phyloP scores from a whole-genome alignment of 2,797 vertebrate species.

The Tadarida brasiliensis region DNA sequence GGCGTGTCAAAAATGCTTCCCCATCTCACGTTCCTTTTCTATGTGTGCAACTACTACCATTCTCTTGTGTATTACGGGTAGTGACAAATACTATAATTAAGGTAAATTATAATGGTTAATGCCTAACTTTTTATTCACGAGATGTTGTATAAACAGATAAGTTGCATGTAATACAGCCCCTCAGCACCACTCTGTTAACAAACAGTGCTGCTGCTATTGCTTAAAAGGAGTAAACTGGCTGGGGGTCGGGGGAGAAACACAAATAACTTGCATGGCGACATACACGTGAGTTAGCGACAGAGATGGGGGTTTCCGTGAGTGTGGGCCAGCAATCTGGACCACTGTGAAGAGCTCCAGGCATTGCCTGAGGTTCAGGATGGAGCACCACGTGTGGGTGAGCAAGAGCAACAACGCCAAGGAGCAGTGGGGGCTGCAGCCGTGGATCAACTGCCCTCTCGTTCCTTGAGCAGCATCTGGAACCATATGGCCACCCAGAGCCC shows the following conservation, averaged over 20 bases:
- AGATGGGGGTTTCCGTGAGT: rapidly evolving
- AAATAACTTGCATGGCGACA: rapidly evolving
- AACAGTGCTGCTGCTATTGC: no score
- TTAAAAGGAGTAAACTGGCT: neutral
- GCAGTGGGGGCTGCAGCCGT: neutral
- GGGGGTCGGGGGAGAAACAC: rapidly evolving
- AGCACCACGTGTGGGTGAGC: rapidly evolving
- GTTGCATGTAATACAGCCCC: no score
- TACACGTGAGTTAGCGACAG: rapidly evolving
- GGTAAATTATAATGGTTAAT: neutral
- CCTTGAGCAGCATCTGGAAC: neutral
- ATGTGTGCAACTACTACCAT: neutral
- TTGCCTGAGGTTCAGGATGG: rapidly evolving
- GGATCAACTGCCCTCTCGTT: neutral
- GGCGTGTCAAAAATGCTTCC: neutral
- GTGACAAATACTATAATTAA: neutral
- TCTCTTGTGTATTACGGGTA: neutral
- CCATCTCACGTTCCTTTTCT: neutral
- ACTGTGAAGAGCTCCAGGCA: neutral
- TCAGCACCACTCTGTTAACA: no score
- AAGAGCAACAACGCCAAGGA: neutral
- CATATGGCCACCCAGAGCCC: neutral
- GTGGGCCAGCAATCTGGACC: rapidly evolving
- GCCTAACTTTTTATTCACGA: neutral
- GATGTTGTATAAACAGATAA: neutral